Evolutionary conservation across 2,113 vertebrate genomes (phyloP).

Genomic region (Pteronura brasiliensis): DNA sequence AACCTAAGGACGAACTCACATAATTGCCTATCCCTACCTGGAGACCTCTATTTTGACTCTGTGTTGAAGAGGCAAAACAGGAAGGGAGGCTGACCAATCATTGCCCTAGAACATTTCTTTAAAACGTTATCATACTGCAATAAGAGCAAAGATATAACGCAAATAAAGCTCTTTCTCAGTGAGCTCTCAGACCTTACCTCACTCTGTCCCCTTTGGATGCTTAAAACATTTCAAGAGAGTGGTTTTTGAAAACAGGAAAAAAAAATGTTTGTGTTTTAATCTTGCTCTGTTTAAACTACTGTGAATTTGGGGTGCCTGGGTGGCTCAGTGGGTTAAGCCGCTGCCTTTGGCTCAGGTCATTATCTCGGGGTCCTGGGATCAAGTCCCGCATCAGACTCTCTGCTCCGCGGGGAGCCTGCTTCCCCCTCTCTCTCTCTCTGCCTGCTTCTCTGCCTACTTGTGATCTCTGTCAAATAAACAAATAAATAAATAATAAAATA

Average conservation of each 20-base stretch:
- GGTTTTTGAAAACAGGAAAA: neutral
- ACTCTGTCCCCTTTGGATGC: neutral
- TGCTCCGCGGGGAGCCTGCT: no score
- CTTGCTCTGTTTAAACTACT: neutral
- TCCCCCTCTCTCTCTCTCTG: no score
- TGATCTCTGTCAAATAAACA: no score
- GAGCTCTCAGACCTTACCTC: neutral
- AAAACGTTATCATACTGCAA: neutral
- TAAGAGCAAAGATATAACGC: neutral
- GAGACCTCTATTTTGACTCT: neutral
- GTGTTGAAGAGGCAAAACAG: neutral
- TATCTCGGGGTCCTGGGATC: no score
- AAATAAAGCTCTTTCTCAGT: neutral
- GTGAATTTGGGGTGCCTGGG: no score
- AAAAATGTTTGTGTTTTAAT: neutral
- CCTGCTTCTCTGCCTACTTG: no score
- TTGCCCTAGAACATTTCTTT: neutral
- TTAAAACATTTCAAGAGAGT: neutral
- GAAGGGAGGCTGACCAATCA: neutral
- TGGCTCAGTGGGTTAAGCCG: no score
- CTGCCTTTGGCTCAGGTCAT: no score
- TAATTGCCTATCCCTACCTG: no score
- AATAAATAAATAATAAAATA: no score
- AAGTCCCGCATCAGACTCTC: no score
- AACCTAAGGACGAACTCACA: neutral